phyloP scores from a whole-genome alignment of 2,888 invertebrate species.

The Cephus pygmeus region DNA sequence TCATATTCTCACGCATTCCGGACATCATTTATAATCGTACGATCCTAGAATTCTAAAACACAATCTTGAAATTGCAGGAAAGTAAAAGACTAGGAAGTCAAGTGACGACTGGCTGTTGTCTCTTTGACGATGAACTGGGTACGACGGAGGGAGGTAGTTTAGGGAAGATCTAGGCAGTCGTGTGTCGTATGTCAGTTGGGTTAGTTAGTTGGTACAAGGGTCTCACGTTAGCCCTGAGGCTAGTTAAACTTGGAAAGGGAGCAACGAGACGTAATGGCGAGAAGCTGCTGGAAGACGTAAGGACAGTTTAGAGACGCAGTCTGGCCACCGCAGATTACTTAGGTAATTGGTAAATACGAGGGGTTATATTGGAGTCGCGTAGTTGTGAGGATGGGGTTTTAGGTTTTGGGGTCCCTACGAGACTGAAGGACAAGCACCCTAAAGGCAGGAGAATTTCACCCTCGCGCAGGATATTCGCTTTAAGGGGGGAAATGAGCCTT shows the following conservation, averaged over 20 bases:
- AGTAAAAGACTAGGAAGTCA: not conserved
- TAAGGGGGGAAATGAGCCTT: conserved; percentile 66
- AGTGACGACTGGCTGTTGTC: not conserved
- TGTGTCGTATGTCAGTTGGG: not conserved
- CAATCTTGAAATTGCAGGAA: not conserved
- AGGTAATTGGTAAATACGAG: conserved; percentile 66
- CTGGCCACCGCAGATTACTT: conserved; percentile 63
- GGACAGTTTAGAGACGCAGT: conserved; percentile 51
- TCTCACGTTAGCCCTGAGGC: conserved; percentile 42
- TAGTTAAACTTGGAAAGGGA: conserved; percentile 39
- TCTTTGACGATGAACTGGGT: not conserved
- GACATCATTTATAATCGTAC: not conserved
- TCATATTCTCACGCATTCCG: conserved; percentile 5
- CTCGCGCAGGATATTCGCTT: conserved; percentile 61
- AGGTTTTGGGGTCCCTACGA: conserved; percentile 21
- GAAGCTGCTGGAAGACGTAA: conserved; percentile 41
- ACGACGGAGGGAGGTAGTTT: not conserved
- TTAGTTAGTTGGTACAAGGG: not conserved
- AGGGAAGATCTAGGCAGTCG: not conserved
- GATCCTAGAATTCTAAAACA: not conserved
- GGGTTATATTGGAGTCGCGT: conserved; percentile 46
- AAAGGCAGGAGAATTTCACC: conserved; percentile 27
- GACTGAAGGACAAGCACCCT: not conserved
- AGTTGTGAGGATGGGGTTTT: conserved; percentile 52
- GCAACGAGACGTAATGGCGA: conserved; percentile 20